Percentiles rank a stretch among this genome's conserved stretches.
Evolutionary conservation across 2,113 vertebrate species (phyloP).

Genomic region (Ceuthmochares aereus): DNA sequence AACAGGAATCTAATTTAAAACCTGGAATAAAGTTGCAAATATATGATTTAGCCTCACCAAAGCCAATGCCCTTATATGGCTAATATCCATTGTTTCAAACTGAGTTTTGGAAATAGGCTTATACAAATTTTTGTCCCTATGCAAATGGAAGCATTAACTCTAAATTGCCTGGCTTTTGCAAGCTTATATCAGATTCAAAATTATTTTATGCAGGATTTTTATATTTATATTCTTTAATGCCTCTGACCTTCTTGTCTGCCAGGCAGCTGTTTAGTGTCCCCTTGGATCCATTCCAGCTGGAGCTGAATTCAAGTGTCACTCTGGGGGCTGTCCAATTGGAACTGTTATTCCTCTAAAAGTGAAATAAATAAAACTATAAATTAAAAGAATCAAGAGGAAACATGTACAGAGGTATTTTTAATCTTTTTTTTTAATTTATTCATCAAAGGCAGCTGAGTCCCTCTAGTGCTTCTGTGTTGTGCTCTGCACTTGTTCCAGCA

Average conservation of each 20-base stretch:
- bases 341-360: not conserved
- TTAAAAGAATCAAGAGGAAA: conserved; percentile 9
- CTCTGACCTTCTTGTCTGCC: not conserved
- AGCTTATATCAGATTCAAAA: not conserved
- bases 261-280: not conserved
- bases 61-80: not conserved
- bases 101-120: not conserved
- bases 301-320: conserved; percentile 9
- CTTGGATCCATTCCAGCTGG: not conserved
- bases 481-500: conserved; percentile 9
- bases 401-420: not conserved
- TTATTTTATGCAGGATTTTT: conserved; percentile 21
- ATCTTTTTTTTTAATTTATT: not conserved
- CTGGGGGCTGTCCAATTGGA: not conserved
- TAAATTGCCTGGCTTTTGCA: not conserved
- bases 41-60: not conserved
- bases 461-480: conserved; percentile 14
- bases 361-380: conserved; percentile 29
- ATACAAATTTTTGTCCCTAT: not conserved
- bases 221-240: not conserved
- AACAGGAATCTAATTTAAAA: not conserved
- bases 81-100: not conserved
- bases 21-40: not conserved
- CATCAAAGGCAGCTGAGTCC: conserved; percentile 37
- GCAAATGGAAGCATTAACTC: not conserved